A percentile compares a stretch with the other conserved stretches of the same genome.
Evolutionary conservation across 2,113 vertebrate genomes (phyloP).

Genomic region (Lichenostomus cassidix): DNA sequence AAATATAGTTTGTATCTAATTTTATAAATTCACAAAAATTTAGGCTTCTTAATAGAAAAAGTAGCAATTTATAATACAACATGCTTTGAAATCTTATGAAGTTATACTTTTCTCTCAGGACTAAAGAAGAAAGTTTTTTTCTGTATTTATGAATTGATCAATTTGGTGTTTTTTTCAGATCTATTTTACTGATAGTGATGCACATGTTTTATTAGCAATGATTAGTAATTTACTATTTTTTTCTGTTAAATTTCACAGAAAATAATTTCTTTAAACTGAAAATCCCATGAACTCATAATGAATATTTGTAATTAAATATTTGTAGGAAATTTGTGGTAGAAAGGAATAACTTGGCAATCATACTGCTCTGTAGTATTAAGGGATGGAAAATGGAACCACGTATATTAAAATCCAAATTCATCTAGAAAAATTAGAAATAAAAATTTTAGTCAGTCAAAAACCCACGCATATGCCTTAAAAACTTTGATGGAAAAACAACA

Average conservation of each 20-base stretch:
- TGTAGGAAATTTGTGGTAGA: neutral
- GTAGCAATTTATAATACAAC: neutral
- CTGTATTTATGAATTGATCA: neutral
- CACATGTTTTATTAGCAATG: neutral
- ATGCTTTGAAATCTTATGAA: neutral
- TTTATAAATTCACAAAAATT: neutral
- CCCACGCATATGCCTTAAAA: neutral
- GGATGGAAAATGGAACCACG: neutral
- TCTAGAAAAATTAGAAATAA: neutral
- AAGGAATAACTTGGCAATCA: neutral
- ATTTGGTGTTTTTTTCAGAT: neutral
- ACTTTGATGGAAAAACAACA: neutral
- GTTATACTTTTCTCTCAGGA: neutral
- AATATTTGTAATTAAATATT: neutral
- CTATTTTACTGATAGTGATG: neutral
- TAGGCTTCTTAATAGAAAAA: neutral
- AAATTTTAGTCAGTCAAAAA: neutral
- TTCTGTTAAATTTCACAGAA: neutral
- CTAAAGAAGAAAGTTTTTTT: neutral
- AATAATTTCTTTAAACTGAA: neutral
- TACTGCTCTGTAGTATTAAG: neutral
- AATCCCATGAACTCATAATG: fast-evolving
- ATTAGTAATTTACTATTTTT: neutral
- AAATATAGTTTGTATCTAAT: neutral
- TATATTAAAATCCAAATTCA: neutral